These are phyloP conservation scores for Polyommatus icarus DNA, from an alignment of 2,888 invertebrate species.

Conservation along the genomic window DNA sequence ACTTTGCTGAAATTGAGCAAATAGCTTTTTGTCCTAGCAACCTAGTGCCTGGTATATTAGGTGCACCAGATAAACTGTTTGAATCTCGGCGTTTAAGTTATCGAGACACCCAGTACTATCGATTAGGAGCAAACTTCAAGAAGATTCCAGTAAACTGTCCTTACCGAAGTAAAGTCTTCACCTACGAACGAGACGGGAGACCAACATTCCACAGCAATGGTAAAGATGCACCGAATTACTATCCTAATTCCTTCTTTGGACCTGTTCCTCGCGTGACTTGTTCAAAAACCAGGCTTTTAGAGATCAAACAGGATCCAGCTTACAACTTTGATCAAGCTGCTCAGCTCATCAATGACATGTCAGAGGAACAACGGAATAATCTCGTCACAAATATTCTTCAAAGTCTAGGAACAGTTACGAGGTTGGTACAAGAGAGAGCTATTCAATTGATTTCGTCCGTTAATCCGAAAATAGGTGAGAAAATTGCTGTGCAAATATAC, in stretches of 20 bases:
- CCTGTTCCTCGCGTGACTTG: constrained; percentile 83
- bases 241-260: constrained; percentile 94
- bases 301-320: constrained; percentile 84
- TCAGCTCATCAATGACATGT: constrained; percentile 86
- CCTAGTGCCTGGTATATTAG: constrained; percentile 91
- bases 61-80: constrained; percentile 93
- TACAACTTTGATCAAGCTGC: constrained; percentile 92
- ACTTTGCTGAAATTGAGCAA: constrained; percentile 94
- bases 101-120: constrained; percentile 88
- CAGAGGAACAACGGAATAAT: constrained; percentile 83
- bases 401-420: constrained; percentile 82
- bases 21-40: constrained; percentile 91
- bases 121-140: constrained; percentile 93
- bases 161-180: constrained; percentile 79
- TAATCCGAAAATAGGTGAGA: constrained; percentile 28
- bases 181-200: constrained; percentile 92
- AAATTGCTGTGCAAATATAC: constrained; percentile 2
- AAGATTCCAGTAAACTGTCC: constrained; percentile 96
- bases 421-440: constrained; percentile 75
- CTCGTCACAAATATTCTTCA: constrained; percentile 88
- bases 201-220: constrained; percentile 87
- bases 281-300: constrained; percentile 70
- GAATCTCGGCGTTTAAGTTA: constrained; percentile 90
- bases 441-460: constrained; percentile 24
- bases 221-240: constrained; percentile 92